phyloP scores from a whole-genome alignment of 2,113 vertebrate genomes.

The Strix aluco region DNA sequence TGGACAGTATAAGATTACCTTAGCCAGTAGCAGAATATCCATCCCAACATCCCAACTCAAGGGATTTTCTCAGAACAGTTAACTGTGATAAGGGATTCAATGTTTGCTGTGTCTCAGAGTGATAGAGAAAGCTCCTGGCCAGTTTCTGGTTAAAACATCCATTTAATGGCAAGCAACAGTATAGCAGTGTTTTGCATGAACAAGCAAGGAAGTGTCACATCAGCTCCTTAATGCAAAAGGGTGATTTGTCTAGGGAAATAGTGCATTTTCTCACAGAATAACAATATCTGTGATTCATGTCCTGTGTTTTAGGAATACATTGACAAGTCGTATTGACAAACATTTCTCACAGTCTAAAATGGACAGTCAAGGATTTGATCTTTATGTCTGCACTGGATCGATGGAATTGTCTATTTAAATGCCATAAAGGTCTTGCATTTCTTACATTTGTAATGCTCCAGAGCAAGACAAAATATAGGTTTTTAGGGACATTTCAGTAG shows the following conservation, averaged over 20 bases:
- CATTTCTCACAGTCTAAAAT: background rate
- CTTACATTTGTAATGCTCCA: background rate
- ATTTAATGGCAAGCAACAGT: background rate
- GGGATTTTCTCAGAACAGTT: background rate
- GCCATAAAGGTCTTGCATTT: background rate
- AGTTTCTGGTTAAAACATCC: background rate
- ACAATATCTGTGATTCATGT: background rate
- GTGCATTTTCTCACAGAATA: constrained; percentile 1
- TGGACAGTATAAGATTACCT: background rate
- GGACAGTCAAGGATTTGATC: constrained; percentile 1
- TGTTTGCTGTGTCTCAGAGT: background rate
- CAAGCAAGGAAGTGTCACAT: constrained; percentile 16
- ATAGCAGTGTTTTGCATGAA: constrained; percentile 1
- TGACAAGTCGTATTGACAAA: constrained; percentile 17
- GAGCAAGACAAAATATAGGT: background rate
- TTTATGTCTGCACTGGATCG: background rate
- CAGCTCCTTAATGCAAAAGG: background rate
- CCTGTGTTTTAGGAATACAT: background rate
- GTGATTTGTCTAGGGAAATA: constrained; percentile 28
- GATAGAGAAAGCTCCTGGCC: background rate
- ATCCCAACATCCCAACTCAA: background rate
- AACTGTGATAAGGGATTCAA: background rate
- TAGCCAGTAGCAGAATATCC: background rate
- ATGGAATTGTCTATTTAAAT: constrained; percentile 27
- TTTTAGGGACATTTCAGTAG: background rate